Percentiles rank a stretch among this genome's conserved stretches.
These are phyloP conservation scores for Hirudo medicinalis DNA, from an alignment of 1,140 invertebrate species.

Conservation along the genomic window DNA sequence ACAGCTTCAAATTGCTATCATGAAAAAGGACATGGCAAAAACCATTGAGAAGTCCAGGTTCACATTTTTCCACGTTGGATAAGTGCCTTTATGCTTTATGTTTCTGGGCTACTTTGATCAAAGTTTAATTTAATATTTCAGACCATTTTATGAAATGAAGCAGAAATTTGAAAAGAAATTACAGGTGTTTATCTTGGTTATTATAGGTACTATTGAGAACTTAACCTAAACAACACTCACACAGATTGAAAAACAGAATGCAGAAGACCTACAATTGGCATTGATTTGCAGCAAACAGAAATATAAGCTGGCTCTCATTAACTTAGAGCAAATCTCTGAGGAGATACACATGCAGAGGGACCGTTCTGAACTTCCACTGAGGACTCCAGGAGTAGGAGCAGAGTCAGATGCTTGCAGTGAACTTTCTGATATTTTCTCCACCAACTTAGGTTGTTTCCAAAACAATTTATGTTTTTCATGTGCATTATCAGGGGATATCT, in stretches of 20 bases:
- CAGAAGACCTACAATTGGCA: slow-evolving; percentile 36
- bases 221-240: neutral
- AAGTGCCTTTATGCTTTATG: neutral
- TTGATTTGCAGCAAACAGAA: slow-evolving; percentile 37
- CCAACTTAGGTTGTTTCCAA: slow-evolving; percentile 15
- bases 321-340: slow-evolving; percentile 45
- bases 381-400: slow-evolving; percentile 21
- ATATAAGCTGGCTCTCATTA: slow-evolving; percentile 40
- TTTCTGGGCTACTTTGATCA: neutral
- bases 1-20: slow-evolving; percentile 45
- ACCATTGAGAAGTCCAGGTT: slow-evolving; percentile 56
- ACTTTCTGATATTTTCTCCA: slow-evolving; percentile 18
- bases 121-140: slow-evolving; percentile 21
- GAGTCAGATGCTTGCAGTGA: slow-evolving; percentile 17
- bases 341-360: slow-evolving; percentile 29
- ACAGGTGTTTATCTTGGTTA: slow-evolving; percentile 19
- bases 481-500: neutral
- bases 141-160: slow-evolving; percentile 44
- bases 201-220: too few relatives aligned
- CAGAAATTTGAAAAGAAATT: slow-evolving; percentile 35
- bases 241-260: slow-evolving; percentile 33
- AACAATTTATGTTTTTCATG: neutral
- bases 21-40: slow-evolving; percentile 60
- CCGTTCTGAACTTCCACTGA: slow-evolving; percentile 11
- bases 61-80: too few relatives aligned